phyloP scores from a whole-genome alignment of 30 jellyfish, hydroid and myxozoan species.

The Aurelia aurita complex sp. Pacific region DNA sequence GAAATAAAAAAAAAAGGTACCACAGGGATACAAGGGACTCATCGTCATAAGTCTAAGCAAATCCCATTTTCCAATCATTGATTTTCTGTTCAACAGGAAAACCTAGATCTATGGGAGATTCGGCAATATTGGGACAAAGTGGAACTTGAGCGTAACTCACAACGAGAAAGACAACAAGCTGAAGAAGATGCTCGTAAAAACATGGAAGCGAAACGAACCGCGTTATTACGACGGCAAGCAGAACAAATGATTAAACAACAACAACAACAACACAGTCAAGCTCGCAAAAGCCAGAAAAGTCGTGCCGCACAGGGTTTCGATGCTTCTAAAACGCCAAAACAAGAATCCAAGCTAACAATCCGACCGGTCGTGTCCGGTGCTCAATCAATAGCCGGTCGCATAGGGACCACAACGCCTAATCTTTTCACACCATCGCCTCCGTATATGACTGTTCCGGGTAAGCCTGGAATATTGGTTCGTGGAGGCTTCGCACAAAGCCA shows the following conservation, averaged over 20 bases:
- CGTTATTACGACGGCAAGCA: conserved; percentile 67
- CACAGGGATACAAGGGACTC: too few species aligned
- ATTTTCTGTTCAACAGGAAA: conserved; percentile 31
- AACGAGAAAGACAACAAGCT: conserved; percentile 71
- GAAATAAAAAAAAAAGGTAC: too few species aligned
- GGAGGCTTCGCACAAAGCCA: conserved; percentile 8
- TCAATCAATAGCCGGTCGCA: conserved; percentile 27
- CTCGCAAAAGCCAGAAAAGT: conserved; percentile 17
- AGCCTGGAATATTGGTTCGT: conserved; percentile 52
- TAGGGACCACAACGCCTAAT: conserved; percentile 8
- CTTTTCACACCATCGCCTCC: conserved; percentile 39
- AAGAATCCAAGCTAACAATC: conserved; percentile 47
- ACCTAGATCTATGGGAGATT: conserved; percentile 92
- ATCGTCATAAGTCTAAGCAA: too few species aligned
- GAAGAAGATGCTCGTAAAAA: conserved; percentile 79
- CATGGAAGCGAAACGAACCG: conserved; percentile 68
- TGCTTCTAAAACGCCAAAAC: conserved; percentile 6
- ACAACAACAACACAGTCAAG: conserved; percentile 59
- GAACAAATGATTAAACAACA: conserved; percentile 77
- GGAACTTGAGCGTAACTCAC: conserved; percentile 81
- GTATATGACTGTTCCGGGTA: conserved; percentile 52
- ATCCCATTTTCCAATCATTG: too few species aligned
- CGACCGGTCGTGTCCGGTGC: conserved; percentile 59
- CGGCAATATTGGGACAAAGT: conserved; percentile 98
- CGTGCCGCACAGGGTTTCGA: not conserved